A percentile compares a stretch with the other conserved stretches of the same genome.
These are phyloP conservation scores for Anodontia alba DNA, from an alignment of 2,888 invertebrate genomes.

Conservation along the genomic window DNA sequence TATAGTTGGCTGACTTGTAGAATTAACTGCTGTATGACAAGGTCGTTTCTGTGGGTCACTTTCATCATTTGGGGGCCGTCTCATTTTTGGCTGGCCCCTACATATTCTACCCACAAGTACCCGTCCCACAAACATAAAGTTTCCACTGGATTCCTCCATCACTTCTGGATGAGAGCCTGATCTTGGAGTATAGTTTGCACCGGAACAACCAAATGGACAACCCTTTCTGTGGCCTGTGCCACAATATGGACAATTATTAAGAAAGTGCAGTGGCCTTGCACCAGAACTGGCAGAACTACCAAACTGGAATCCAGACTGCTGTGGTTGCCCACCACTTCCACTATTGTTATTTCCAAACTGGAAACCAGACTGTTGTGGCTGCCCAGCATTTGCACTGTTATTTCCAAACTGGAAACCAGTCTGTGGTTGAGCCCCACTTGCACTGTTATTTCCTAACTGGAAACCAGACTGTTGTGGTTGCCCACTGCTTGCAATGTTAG, in stretches of 20 bases:
- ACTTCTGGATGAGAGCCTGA: too few relatives aligned
- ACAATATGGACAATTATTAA: too few relatives aligned
- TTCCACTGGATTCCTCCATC: neutral
- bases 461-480: neutral
- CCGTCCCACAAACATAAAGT: conserved; percentile 71
- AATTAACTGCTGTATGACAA: conserved; percentile 67
- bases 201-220: neutral
- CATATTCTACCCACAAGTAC: conserved; percentile 74
- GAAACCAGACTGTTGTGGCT: neutral
- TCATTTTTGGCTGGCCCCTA: conserved; percentile 56
- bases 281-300: too few relatives aligned
- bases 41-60: neutral
- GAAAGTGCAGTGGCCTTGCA: neutral
- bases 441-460: neutral
- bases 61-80: conserved; percentile 68
- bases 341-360: neutral
- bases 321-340: neutral
- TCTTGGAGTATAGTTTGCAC: neutral
- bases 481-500: neutral
- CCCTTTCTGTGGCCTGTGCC: too few relatives aligned
- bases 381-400: neutral
- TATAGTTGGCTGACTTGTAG: conserved; percentile 61
- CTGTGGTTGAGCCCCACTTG: neutral
- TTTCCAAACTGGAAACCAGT: neutral
- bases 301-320: neutral